A percentile compares a stretch with the other conserved stretches of the same genome.
Conservation (phyloP, 1,140 invertebrate genomes). For the Pantala flavescens region DNA sequence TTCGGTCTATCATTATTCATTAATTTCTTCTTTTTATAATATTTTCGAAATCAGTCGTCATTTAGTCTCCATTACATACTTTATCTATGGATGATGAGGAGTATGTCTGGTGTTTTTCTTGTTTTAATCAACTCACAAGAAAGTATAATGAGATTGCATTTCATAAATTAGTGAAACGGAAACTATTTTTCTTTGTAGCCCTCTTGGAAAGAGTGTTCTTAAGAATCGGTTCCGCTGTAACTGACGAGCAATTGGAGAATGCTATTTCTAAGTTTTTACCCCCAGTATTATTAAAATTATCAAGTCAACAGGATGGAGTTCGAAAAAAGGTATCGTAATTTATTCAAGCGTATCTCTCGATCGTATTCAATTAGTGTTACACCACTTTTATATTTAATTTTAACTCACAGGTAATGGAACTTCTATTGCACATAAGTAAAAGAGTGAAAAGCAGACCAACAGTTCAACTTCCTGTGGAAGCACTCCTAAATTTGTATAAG, state of each 20-base stretch:
- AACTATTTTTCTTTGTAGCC: conserved; percentile 37
- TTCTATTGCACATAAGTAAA: conserved; percentile 87
- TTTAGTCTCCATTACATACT: no score
- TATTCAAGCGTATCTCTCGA: neutral
- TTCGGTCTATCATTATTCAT: no score
- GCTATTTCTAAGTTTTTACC: conserved; percentile 75
- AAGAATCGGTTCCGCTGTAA: conserved; percentile 74
- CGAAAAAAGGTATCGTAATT: conserved; percentile 54
- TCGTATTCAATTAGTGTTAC: conserved; percentile 14
- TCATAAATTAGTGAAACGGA: no score
- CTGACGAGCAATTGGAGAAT: conserved; percentile 76
- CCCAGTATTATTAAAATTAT: conserved; percentile 79
- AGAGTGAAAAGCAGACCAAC: conserved; percentile 70
- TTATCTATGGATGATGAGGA: no score
- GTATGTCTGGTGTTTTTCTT: no score
- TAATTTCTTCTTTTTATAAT: no score
- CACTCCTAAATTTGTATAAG: conserved; percentile 67
- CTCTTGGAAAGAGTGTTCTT: conserved; percentile 81
- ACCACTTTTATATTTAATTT: neutral
- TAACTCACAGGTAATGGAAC: conserved; percentile 68
- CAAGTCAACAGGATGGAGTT: conserved; percentile 73
- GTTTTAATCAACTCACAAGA: no score
- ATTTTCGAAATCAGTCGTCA: no score
- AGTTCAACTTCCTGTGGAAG: conserved; percentile 79
- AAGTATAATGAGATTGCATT: no score